Evolutionary conservation across 2,113 vertebrate species (phyloP).

Genomic region (Zosterops borbonicus): DNA sequence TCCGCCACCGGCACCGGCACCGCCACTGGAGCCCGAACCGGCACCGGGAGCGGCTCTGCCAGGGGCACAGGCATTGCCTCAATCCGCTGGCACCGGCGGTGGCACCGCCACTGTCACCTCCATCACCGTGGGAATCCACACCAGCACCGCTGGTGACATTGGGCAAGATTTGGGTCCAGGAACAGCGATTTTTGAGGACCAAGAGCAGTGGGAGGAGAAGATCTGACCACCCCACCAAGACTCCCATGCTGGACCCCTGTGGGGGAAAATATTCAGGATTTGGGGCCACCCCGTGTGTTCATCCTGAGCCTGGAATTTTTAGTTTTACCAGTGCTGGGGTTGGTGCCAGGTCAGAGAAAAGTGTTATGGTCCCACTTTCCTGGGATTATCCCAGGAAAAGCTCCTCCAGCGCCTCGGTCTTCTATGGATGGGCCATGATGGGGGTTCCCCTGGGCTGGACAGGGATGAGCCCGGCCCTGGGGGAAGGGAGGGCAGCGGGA

Average conservation of each 20-base stretch:
- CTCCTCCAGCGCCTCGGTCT: background rate
- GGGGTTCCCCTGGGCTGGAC: background rate
- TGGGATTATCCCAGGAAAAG: background rate
- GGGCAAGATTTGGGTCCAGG: background rate
- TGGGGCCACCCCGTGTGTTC: fast-evolving
- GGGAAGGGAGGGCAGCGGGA: background rate
- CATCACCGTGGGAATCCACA: background rate
- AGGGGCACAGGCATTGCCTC: background rate
- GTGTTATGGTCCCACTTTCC: fast-evolving
- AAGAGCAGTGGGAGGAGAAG: background rate
- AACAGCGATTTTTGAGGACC: background rate
- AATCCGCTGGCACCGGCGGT: background rate
- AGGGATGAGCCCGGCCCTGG: fast-evolving
- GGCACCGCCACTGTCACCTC: background rate
- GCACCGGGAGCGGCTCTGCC: background rate
- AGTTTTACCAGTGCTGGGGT: too few relatives aligned
- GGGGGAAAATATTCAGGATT: fast-evolving
- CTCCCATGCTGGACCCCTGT: too few relatives aligned
- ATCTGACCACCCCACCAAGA: background rate
- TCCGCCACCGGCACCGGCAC: background rate
- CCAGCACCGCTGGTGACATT: fast-evolving
- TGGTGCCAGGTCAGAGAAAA: background rate
- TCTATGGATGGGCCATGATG: fast-evolving
- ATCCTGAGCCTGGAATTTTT: background rate
- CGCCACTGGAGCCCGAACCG: background rate